Conservation (phyloP, 2,797 vertebrate species). For the Anas georgica region DNA sequence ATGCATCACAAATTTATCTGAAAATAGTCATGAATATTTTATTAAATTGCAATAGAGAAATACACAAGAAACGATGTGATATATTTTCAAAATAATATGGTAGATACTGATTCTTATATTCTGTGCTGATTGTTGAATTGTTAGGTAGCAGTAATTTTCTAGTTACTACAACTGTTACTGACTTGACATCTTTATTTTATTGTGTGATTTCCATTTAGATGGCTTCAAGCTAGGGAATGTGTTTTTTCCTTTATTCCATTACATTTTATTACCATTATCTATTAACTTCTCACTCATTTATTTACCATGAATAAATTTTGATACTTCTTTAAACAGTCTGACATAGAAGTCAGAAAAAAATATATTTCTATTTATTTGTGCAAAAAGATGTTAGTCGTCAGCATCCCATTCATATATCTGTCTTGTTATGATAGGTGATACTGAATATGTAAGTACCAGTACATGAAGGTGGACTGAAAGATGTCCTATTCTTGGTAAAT, state of each 20-base stretch:
- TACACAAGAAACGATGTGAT: not conserved
- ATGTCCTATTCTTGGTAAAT: not conserved
- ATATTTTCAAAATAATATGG: not conserved
- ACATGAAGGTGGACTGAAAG: not conserved
- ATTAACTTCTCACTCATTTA: not conserved
- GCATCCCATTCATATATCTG: not conserved
- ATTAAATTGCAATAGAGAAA: not conserved
- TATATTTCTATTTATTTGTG: not conserved
- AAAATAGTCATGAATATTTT: not conserved
- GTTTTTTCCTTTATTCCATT: not conserved
- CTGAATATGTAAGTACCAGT: not conserved
- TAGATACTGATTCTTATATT: not conserved
- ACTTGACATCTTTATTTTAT: not conserved
- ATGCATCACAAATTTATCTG: not conserved
- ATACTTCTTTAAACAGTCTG: not conserved
- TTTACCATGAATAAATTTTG: not conserved
- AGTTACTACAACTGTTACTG: not conserved
- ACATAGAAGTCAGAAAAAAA: not conserved
- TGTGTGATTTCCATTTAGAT: not conserved
- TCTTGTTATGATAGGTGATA: not conserved
- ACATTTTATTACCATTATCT: not conserved
- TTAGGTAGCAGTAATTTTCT: not conserved
- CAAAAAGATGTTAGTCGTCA: not conserved
- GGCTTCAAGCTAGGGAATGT: not conserved
- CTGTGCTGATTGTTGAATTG: not conserved